phyloP scores from a whole-genome alignment of 2,888 invertebrate species.

The Acronicta alni region DNA sequence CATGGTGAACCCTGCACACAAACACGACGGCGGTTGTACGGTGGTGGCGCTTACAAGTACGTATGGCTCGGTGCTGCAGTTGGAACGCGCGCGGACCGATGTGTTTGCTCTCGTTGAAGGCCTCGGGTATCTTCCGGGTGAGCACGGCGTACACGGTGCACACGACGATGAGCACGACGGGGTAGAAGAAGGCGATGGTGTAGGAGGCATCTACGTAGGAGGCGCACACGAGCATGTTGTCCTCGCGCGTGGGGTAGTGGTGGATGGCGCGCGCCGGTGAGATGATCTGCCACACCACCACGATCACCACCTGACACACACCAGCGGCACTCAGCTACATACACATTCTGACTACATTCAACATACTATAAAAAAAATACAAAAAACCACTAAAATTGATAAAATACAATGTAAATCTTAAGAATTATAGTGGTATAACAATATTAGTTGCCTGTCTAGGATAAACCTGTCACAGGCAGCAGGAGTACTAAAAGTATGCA shows the following conservation, averaged over 20 bases:
- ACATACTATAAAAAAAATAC: too few species aligned
- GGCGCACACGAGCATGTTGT: constrained; percentile 96
- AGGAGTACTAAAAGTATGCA: too few species aligned
- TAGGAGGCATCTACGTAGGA: constrained; percentile 97
- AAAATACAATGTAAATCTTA: too few species aligned
- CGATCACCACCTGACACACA: constrained; percentile 92
- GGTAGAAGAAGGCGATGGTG: constrained; percentile 97
- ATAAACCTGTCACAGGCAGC: too few species aligned
- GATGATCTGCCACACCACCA: constrained; percentile 96
- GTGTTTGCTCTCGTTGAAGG: constrained; percentile 99
- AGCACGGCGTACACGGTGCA: constrained; percentile 98
- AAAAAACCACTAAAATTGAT: too few species aligned
- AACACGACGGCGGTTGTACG: constrained; percentile 85
- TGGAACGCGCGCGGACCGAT: constrained; percentile 90
- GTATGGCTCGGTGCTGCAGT: not conserved
- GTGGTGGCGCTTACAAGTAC: not conserved
- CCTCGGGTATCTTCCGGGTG: constrained; percentile 98
- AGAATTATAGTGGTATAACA: too few species aligned
- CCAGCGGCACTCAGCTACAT: too few species aligned
- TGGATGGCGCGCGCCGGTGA: constrained; percentile 97
- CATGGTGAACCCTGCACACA: constrained; percentile 96
- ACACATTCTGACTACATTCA: too few species aligned
- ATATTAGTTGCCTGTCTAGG: too few species aligned
- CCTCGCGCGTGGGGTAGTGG: constrained; percentile 96
- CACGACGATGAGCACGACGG: constrained; percentile 95